A percentile compares a stretch with the other conserved stretches of the same genome.
Conservation (phyloP, 2,797 vertebrate genomes). For the Meda fulgida region DNA sequence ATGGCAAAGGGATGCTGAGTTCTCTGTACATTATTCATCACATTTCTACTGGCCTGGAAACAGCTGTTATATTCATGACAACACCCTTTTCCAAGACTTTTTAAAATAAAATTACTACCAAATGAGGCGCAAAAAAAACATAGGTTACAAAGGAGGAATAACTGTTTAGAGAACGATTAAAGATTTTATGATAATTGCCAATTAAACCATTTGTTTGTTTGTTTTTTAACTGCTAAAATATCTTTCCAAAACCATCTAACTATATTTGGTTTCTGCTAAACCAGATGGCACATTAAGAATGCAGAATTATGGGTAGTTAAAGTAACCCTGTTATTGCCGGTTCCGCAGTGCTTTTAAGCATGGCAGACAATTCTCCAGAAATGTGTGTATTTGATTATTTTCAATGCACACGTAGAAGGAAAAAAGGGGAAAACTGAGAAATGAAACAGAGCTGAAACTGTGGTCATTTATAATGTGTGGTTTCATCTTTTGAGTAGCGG, state of each 20-base stretch:
- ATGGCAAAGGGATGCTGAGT: background rate
- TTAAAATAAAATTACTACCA: background rate
- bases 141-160: background rate
- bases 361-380: slow-evolving; percentile 41
- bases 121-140: background rate
- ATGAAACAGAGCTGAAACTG: slow-evolving; percentile 49
- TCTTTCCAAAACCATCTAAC: background rate
- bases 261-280: slow-evolving; percentile 5
- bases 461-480: slow-evolving; percentile 53
- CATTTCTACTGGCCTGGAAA: background rate
- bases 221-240: background rate
- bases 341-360: slow-evolving; percentile 27
- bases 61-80: background rate
- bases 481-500: slow-evolving; percentile 44
- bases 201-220: background rate
- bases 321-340: slow-evolving; percentile 47
- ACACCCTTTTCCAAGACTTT: background rate
- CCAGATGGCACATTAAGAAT: slow-evolving; percentile 47
- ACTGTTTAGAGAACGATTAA: background rate
- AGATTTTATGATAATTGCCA: background rate
- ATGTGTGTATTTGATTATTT: slow-evolving; percentile 29
- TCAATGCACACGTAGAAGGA: slow-evolving; percentile 20
- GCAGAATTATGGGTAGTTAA: slow-evolving; percentile 36
- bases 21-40: background rate
- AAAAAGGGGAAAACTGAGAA: slow-evolving; percentile 48